Base-by-base conservation (phyloP, 2,797 vertebrate genomes). In the Propithecus deckenii region DNA sequence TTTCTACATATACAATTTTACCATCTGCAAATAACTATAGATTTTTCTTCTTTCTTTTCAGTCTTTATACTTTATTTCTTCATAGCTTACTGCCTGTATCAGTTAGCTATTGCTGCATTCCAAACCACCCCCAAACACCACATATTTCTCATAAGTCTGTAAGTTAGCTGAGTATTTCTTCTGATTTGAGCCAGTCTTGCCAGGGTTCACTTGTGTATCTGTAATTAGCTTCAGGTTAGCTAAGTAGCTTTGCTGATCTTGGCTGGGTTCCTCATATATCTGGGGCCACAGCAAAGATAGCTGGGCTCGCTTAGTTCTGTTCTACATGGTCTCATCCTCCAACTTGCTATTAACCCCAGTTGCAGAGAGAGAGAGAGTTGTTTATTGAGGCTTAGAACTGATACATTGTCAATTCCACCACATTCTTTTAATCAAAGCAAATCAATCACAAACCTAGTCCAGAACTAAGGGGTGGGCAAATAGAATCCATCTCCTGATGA, bases 381-480 rank as follows among this genome's bases (percentile, higher is more conserved):
- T n/a, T 20, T 91, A 38, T 75, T 71, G 13, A 86, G 38, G 28
- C 14, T 79, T n/a, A 59, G 35, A 86, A 69, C 13, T 87, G 41
- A 20, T 23, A 52, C 46, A n/a, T n/a, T 80, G 71, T 75, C 72
- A 86, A 10, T 95, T 78, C 57, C 18, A 55, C 43, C 20, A 83
- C 30, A 57, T 83, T 96, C 43, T 74, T 91, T 81, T 80, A 91
- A 94, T 23, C 48, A 79, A 86, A 95, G 69, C 23, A 86, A 7
- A n/a, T 65, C 32, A 88, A 74, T 83, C 86, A 83, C 25, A 84
- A 91, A 18, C 25, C 57, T 65, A 69, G 57, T 32, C 52, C n/a
- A 78, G 41, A 92, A 75, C 86, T 75, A 95, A 89, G 38, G 85
- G n/a, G 2, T 43, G 2, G 4, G 8, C 35, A 41, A 86, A 75